Percentiles rank a stretch among this genome's conserved stretches.
These are phyloP conservation scores for Phortica magna DNA, from an alignment of 2,888 invertebrate species.

Conservation along the genomic window DNA sequence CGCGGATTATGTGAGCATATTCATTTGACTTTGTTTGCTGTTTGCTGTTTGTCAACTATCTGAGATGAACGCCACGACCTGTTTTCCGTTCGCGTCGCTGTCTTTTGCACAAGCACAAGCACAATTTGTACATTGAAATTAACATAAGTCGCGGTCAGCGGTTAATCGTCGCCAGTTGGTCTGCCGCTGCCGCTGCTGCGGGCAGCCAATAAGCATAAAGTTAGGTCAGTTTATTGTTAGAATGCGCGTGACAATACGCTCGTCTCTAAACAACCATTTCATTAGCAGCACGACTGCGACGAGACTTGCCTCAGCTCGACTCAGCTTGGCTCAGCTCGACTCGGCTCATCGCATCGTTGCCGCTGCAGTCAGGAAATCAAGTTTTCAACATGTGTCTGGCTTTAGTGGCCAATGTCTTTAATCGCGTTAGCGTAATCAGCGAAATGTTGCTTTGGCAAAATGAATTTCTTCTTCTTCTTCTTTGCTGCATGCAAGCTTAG, in stretches of 20 bases:
- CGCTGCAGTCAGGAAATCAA: neutral
- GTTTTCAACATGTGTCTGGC: too few relatives aligned
- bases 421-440: conserved; percentile 21
- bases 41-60: conserved; percentile 3
- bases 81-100: conserved; percentile 25
- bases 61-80: conserved; percentile 43
- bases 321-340: too few relatives aligned
- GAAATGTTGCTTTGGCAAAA: neutral
- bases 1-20: conserved; percentile 24
- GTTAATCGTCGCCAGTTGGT: conserved; percentile 10
- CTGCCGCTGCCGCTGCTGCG: conserved; percentile 46
- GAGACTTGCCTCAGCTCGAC: too few relatives aligned
- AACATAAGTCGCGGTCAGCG: conserved; percentile 51
- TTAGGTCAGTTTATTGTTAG: conserved; percentile 63
- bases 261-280: conserved; percentile 26
- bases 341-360: too few relatives aligned
- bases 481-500: neutral
- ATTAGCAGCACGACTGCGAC: too few relatives aligned
- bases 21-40: neutral
- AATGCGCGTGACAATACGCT: conserved; percentile 44
- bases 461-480: too few relatives aligned
- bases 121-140: conserved; percentile 53
- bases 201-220: conserved; percentile 64
- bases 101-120: conserved; percentile 21
- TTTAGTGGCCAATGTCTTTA: neutral